These are phyloP conservation scores for Dendrolimus houi DNA, from an alignment of 2,888 invertebrate species.

Conservation along the genomic window DNA sequence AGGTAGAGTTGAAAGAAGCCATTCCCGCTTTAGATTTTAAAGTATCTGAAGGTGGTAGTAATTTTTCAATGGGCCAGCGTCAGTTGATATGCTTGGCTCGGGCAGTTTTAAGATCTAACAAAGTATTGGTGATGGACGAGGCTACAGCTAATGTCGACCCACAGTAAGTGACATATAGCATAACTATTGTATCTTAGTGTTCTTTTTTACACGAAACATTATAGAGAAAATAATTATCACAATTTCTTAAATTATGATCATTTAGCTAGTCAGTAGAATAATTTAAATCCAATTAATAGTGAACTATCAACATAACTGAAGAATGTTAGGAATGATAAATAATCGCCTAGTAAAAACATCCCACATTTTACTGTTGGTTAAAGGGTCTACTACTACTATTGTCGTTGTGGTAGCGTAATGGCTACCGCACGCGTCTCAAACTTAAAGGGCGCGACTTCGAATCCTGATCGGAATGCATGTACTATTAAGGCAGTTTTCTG, in stretches of 20 bases:
- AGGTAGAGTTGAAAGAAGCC: slow-evolving; percentile 85
- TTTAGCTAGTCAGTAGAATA: background rate
- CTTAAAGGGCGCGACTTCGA: too few species aligned
- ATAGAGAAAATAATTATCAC: too few species aligned
- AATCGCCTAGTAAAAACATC: too few species aligned
- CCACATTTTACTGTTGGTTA: too few species aligned
- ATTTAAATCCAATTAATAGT: background rate
- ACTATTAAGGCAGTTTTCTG: too few species aligned
- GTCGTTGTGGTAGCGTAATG: too few species aligned
- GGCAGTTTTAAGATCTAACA: slow-evolving; percentile 84
- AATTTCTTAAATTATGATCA: too few species aligned
- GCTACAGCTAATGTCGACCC: slow-evolving; percentile 77
- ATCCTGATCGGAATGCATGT: too few species aligned
- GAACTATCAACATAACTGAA: background rate
- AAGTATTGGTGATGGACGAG: slow-evolving; percentile 80
- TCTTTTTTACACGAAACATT: too few species aligned
- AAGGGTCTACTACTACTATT: too few species aligned
- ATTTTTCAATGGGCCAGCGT: slow-evolving; percentile 88
- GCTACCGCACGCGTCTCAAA: too few species aligned
- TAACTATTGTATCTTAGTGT: background rate
- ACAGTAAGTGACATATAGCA: slow-evolving; percentile 64
- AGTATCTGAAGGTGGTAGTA: slow-evolving; percentile 83
- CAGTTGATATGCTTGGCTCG: slow-evolving; percentile 88
- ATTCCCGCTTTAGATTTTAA: slow-evolving; percentile 80
- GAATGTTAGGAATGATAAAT: too few species aligned